Evolutionary conservation across 2,797 vertebrate genomes (phyloP).

Genomic region (Poeciliopsis paucimaculata): DNA sequence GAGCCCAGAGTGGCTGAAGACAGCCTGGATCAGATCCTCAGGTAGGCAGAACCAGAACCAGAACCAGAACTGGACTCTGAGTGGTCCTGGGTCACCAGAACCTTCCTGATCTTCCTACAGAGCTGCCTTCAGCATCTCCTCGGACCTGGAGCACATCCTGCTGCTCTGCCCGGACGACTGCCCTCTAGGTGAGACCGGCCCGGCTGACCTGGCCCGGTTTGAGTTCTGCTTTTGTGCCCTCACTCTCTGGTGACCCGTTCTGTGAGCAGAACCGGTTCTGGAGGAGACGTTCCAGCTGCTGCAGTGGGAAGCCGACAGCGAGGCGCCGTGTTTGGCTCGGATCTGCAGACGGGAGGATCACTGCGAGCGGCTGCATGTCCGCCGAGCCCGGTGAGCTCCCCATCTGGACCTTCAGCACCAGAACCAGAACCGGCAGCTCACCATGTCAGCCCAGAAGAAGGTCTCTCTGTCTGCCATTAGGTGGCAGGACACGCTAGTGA

Average conservation of each 20-base stretch:
- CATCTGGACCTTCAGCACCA: background rate
- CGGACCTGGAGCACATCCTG: constrained; percentile 88
- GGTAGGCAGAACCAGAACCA: constrained; percentile 9
- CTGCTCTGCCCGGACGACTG: constrained; percentile 79
- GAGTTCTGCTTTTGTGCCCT: no score
- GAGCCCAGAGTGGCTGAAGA: constrained; percentile 70
- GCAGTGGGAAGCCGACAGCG: constrained; percentile 3
- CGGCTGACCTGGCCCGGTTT: no score
- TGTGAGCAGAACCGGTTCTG: constrained; percentile 77
- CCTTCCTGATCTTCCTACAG: constrained; percentile 65
- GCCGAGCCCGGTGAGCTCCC: constrained; percentile 82
- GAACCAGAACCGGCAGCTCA: background rate
- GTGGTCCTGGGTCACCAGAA: no score
- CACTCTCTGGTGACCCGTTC: no score
- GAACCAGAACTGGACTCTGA: background rate
- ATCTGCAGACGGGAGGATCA: constrained; percentile 79
- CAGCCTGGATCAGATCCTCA: constrained; percentile 84
- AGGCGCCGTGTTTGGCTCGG: constrained; percentile 67
- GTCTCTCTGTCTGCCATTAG: constrained; percentile 6
- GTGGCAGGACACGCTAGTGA: constrained; percentile 1
- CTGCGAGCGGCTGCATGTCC: constrained; percentile 81
- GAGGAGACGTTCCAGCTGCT: constrained; percentile 81
- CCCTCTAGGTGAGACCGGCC: constrained; percentile 80
- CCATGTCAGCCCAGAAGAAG: background rate
- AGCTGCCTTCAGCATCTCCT: constrained; percentile 82